Evolutionary conservation across 2,888 invertebrate genomes (phyloP), one percentile per base, ranked within the genome.

Genomic region (Acheta domesticus): DNA sequence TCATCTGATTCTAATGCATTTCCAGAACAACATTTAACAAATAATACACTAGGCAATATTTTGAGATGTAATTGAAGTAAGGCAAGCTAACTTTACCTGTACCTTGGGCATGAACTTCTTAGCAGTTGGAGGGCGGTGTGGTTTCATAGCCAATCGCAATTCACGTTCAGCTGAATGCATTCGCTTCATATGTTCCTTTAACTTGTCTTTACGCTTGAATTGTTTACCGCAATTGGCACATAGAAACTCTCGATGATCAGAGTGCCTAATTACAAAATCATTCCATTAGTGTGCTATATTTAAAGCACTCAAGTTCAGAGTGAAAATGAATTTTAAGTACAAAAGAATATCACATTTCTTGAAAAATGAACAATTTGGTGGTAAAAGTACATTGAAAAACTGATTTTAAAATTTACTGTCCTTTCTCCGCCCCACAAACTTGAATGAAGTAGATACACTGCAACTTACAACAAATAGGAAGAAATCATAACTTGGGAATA

Each of bases 191-290:
- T 94, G 94, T 83, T 93, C 93, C 83, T 91, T 91, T 77, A 94
- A 86, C 84, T 93, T 93, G 84, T 93, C 93, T 83, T 93, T 93
- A 48, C 94, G 88, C 84, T 93, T 93, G 85, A 94, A 94, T 85
- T 92, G 92, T 83, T 92, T 92, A 0, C 93, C 93, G 86, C 95
- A 94, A 84, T 91, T 90, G 8, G 92, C 91, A 84, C 95, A 95
- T 82, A 93, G 88, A 86, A 93, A 94, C 84, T 93, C 92, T 77
- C 91, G 88, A 83, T 89, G 89, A 83, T 91, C 90, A 0, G 91
- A 91, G 85, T 92, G 92, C 75, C 87, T 87, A 76, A 49, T 48
- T 48, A 48, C 16, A 19, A 20, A 73, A 36, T 8, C 8, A 36
- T 36, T 62, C n/a, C 62, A 62, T 19, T 19, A 62, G 62, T 19